Base-by-base conservation (phyloP, 1,140 invertebrate species). In the Cotesia glomerata region DNA sequence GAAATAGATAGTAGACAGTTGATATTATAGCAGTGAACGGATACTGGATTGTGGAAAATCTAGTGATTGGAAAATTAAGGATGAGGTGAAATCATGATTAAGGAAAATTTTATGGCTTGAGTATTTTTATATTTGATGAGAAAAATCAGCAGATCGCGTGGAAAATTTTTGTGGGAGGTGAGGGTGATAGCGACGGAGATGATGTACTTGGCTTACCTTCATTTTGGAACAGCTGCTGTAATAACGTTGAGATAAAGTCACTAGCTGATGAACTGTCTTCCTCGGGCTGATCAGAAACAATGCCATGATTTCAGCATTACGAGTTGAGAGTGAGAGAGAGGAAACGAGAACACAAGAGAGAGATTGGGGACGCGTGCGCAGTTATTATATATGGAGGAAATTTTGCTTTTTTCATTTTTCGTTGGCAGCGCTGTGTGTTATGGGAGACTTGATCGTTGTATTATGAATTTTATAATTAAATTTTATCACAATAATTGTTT, bases 131-230 rank as follows among this genome's bases (percentile, higher is more conserved):
- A 45, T 7, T 5, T 45, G 5, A 45, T 7, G 7, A 9, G 39
- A 11, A 26, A 26, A 26, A 26, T 51, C 45, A 51, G 1, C n/a
- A 5, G 64, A 18, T 16, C 67, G 56, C 13, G 45, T 61, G 49
- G 9, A 32, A 36, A 2, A 63, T n/a, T 49, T 18, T 35, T 9
- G 7, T 51, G 39, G 18, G n/a, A 13, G 9, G 0, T 51, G 1
- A 26, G 4, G 8, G 45, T n/a, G 51, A 1, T 16, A 35, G 16
- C 7, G 49, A n/a, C 18, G 16, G 14, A 4, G 13, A 73, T 71
- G 65, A 77, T 76, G 84, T 81, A 86, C 84, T 82, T 86, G 65
- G 77, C 76, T 84, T 81, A 86, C 84, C 82, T 86, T 86, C 84
- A 86, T 86, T 71, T 75, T 82, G 69, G 81, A 75, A 73, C 77